Conservation (phyloP, 1,140 invertebrate species). For the Charaxes varanes region DNA sequence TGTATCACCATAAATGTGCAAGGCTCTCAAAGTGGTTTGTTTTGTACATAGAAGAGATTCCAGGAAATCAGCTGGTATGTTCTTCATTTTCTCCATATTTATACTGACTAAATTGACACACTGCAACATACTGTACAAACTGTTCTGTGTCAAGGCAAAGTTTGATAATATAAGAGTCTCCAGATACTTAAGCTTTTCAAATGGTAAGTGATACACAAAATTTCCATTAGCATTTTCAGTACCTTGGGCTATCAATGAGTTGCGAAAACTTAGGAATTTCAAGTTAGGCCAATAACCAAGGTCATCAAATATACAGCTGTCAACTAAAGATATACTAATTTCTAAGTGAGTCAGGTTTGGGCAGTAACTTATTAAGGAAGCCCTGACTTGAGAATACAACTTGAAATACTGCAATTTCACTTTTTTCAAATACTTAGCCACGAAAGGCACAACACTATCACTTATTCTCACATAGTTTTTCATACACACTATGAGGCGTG, state of each 20-base stretch:
- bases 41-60: constrained; percentile 63
- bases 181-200: constrained; percentile 63
- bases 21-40: constrained; percentile 53
- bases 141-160: constrained; percentile 64
- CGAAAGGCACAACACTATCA: constrained; percentile 69
- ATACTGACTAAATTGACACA: constrained; percentile 66
- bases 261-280: constrained; percentile 70
- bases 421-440: constrained; percentile 69
- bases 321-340: constrained; percentile 73
- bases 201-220: constrained; percentile 68
- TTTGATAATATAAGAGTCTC: constrained; percentile 68
- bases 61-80: constrained; percentile 68
- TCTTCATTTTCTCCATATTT: constrained; percentile 74
- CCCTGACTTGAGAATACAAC: constrained; percentile 69
- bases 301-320: constrained; percentile 71
- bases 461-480: constrained; percentile 69
- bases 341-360: constrained; percentile 72
- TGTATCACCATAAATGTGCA: constrained; percentile 71
- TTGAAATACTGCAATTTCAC: constrained; percentile 74
- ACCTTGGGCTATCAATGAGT: constrained; percentile 67
- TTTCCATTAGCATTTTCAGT: constrained; percentile 61
- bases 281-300: constrained; percentile 67
- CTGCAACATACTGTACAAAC: constrained; percentile 66
- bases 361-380: constrained; percentile 66
- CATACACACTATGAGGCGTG: constrained; percentile 68